Conservation (phyloP, 2,888 invertebrate genomes). For the Drepanosiphum platanoidis region DNA sequence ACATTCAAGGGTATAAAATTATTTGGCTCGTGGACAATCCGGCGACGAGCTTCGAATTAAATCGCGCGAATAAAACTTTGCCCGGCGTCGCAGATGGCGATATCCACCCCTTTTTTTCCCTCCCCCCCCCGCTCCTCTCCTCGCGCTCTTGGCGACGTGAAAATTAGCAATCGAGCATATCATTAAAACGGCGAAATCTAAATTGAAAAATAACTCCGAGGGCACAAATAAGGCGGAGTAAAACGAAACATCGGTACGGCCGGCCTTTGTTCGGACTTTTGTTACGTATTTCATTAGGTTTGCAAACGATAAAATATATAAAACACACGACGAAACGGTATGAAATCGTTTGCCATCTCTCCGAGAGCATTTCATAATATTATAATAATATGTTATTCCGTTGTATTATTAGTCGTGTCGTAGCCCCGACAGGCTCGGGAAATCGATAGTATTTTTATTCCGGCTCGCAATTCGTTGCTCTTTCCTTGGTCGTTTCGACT, state of each 20-base stretch:
- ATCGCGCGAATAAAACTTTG: conserved; percentile 28
- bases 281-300: not conserved
- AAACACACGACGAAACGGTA: too few species aligned
- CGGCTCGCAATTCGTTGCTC: too few species aligned
- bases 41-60: conserved; percentile 41
- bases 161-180: conserved; percentile 29
- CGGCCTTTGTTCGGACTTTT: not conserved
- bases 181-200: conserved; percentile 31
- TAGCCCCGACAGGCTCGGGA: too few species aligned
- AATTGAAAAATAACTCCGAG: conserved; percentile 23
- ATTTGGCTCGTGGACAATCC: conserved; percentile 9
- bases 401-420: too few species aligned
- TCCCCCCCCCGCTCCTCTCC: too few species aligned
- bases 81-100: conserved; percentile 37
- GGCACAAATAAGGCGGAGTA: not conserved
- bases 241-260: not conserved
- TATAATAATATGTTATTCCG: not conserved
- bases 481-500: not conserved
- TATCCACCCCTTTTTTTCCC: conserved; percentile 4
- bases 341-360: not conserved
- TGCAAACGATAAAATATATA: too few species aligned
- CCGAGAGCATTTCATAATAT: not conserved
- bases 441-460: too few species aligned
- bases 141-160: not conserved
- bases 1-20: not conserved